phyloP scores from a whole-genome alignment of 2,113 vertebrate genomes.

The Erinaceus europaeus region DNA sequence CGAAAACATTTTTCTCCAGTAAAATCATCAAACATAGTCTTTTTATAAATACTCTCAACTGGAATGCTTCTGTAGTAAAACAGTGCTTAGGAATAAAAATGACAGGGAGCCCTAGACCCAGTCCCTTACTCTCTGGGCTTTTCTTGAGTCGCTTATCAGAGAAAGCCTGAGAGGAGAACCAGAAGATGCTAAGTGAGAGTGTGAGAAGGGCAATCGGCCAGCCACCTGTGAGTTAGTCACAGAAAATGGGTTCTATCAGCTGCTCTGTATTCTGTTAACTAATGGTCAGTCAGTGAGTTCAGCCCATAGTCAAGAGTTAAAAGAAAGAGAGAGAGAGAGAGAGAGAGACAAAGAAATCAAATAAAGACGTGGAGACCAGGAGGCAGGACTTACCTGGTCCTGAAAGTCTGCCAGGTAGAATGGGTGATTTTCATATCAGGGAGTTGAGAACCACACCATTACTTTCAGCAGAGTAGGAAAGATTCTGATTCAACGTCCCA shows the following conservation, averaged over 20 bases:
- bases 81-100: background rate
- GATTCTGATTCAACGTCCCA: background rate
- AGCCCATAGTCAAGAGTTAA: background rate
- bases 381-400: background rate
- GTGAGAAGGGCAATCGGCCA: background rate
- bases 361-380: background rate
- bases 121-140: background rate
- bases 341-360: too few species aligned
- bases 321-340: too few species aligned
- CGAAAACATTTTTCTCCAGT: slow-evolving; percentile 6
- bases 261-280: background rate
- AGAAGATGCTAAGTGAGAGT: background rate
- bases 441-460: background rate
- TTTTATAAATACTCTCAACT: slow-evolving; percentile 19
- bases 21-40: background rate
- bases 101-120: background rate
- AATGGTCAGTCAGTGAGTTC: background rate
- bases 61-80: background rate
- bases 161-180: background rate
- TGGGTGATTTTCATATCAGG: background rate
- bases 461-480: background rate
- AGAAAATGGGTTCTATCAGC: background rate
- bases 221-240: background rate
- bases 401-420: background rate
- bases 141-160: background rate